These are phyloP conservation scores for Lipophrys pholis DNA, from an alignment of 2,113 vertebrate genomes.

Conservation along the genomic window DNA sequence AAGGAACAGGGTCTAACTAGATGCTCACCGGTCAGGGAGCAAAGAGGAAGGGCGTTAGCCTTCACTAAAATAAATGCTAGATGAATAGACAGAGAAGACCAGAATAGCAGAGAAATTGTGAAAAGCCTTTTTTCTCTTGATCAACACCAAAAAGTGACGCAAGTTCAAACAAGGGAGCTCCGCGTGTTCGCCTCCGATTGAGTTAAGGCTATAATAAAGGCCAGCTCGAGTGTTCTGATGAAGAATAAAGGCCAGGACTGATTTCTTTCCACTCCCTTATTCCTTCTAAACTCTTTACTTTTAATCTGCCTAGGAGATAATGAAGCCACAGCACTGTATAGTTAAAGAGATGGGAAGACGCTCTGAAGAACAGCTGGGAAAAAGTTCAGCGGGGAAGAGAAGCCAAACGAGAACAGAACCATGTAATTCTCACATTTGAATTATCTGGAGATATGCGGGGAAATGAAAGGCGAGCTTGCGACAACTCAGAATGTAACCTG, in stretches of 20 bases:
- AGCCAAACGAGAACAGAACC: constrained; percentile 22
- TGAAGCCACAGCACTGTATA: constrained; percentile 41
- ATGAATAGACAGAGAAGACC: constrained; percentile 21
- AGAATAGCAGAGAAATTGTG: neutral
- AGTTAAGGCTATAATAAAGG: constrained; percentile 61
- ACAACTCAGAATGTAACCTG: constrained; percentile 35
- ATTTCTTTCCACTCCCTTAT: constrained; percentile 52
- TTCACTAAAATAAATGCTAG: constrained; percentile 50
- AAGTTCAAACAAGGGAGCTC: constrained; percentile 45
- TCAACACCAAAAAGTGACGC: constrained; percentile 53
- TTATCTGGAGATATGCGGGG: constrained; percentile 48
- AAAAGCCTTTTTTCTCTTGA: constrained; percentile 50
- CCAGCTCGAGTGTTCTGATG: constrained; percentile 43
- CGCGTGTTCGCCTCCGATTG: constrained; percentile 12
- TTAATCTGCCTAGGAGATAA: constrained; percentile 73
- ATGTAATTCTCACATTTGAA: constrained; percentile 57
- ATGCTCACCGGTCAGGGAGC: constrained; percentile 35
- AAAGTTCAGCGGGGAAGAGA: constrained; percentile 36
- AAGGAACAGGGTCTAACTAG: constrained; percentile 33
- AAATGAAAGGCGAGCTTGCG: constrained; percentile 44
- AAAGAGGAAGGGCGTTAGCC: constrained; percentile 9
- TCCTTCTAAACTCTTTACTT: constrained; percentile 61
- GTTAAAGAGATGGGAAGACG: constrained; percentile 41
- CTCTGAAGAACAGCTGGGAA: constrained; percentile 49
- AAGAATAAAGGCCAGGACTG: constrained; percentile 44